Evolutionary conservation across 2,888 invertebrate species (phyloP).

Genomic region (Syrphus vitripennis): DNA sequence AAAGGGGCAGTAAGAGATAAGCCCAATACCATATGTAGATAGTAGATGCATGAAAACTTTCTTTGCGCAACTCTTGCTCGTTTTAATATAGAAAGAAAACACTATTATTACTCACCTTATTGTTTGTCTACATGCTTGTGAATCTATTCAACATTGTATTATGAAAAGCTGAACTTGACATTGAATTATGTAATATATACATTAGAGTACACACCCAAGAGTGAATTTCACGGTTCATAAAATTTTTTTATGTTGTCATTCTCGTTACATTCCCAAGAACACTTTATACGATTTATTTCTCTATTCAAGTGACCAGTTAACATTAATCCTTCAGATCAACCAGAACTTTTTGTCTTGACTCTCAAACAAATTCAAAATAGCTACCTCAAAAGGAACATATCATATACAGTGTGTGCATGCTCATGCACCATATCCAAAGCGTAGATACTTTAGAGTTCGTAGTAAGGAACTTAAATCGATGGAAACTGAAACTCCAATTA

Average conservation of each 20-base stretch:
- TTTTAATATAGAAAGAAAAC: constrained; percentile 20
- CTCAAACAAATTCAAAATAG: constrained; percentile 77
- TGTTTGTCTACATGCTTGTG: background rate
- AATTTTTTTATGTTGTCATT: constrained; percentile 4
- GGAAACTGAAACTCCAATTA: constrained; percentile 22
- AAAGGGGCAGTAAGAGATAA: background rate
- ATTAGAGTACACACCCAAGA: constrained; percentile 45
- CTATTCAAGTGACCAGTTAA: constrained; percentile 50
- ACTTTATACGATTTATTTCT: constrained; percentile 37
- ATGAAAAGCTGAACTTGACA: constrained; percentile 57
- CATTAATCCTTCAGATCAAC: constrained; percentile 40
- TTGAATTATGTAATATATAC: constrained; percentile 44
- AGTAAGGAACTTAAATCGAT: constrained; percentile 40
- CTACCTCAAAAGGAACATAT: constrained; percentile 76
- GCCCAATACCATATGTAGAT: background rate
- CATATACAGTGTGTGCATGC: constrained; percentile 78
- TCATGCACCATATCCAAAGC: constrained; percentile 78
- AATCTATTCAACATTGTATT: background rate
- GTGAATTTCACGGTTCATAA: constrained; percentile 64
- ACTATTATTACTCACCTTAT: constrained; percentile 47
- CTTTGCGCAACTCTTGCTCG: constrained; percentile 56
- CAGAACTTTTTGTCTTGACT: constrained; percentile 2
- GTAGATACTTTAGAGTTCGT: constrained; percentile 77
- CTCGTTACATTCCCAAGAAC: constrained; percentile 22
- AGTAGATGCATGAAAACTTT: constrained; percentile 7